These are phyloP conservation scores for Drosophila parthenogenetica DNA, from an alignment of 2,888 invertebrate genomes.

Conservation along the genomic window DNA sequence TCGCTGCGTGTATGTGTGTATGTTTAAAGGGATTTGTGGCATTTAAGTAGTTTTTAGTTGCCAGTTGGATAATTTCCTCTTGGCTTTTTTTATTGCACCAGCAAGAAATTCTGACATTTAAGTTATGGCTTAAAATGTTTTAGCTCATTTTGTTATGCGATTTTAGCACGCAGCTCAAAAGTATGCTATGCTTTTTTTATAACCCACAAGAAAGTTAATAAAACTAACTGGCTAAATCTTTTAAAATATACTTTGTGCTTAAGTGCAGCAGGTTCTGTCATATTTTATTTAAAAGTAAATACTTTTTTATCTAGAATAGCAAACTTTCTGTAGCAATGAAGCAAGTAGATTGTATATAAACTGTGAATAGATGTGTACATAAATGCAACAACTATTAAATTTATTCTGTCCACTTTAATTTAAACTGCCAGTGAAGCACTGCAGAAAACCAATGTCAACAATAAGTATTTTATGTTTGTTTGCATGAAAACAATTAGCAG, in stretches of 20 bases:
- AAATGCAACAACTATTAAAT: background rate
- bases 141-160: constrained; percentile 44
- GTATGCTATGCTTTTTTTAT: constrained; percentile 20
- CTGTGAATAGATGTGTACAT: background rate
- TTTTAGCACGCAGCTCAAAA: constrained; percentile 32
- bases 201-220: constrained; percentile 23
- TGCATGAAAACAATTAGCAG: background rate
- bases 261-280: background rate
- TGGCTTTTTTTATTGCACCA: background rate
- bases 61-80: constrained; percentile 23
- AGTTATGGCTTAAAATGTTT: constrained; percentile 73
- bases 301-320: background rate
- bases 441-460: background rate
- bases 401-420: background rate
- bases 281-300: background rate
- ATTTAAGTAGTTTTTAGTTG: constrained; percentile 71
- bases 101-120: constrained; percentile 55
- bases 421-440: background rate
- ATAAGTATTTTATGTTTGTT: background rate
- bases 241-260: constrained; percentile 12
- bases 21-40: constrained; percentile 45
- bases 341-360: background rate
- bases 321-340: background rate
- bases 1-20: background rate
- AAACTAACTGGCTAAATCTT: constrained; percentile 26